These are phyloP conservation scores for Prunella fulvescens DNA, from an alignment of 2,113 vertebrate species.

Conservation along the genomic window DNA sequence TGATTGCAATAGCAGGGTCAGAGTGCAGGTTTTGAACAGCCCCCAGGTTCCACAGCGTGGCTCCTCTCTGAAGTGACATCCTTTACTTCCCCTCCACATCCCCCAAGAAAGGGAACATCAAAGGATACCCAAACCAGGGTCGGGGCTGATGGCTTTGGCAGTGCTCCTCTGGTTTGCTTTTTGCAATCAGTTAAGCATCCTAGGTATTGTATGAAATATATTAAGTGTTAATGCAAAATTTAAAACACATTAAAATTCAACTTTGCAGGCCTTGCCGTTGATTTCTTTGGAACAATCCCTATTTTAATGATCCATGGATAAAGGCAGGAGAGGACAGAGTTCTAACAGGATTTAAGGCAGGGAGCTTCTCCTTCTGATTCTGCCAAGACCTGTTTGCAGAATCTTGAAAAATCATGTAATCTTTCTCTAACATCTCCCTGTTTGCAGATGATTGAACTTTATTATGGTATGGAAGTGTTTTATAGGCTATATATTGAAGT, in stretches of 20 bases:
- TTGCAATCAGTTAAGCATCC: background rate
- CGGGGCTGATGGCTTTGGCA: background rate
- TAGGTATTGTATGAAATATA: background rate
- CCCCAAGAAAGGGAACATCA: background rate
- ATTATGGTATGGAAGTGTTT: background rate
- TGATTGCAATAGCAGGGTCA: background rate
- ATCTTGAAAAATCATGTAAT: conserved; percentile 10
- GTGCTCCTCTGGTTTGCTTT: background rate
- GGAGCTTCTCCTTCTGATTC: background rate
- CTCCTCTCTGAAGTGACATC: background rate
- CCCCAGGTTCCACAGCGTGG: background rate
- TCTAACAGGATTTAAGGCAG: background rate
- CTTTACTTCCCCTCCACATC: background rate
- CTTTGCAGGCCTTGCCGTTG: background rate
- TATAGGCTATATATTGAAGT: background rate
- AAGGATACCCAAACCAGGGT: background rate
- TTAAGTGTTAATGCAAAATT: background rate
- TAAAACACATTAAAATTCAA: background rate
- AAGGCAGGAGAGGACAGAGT: background rate
- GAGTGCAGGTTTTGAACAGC: background rate
- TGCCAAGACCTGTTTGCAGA: background rate
- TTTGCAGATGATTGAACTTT: conserved; percentile 21
- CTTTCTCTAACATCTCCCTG: background rate
- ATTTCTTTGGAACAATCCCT: background rate
- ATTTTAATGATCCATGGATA: background rate